phyloP scores from a whole-genome alignment of 2,113 vertebrate genomes.

The Amia ocellicauda region DNA sequence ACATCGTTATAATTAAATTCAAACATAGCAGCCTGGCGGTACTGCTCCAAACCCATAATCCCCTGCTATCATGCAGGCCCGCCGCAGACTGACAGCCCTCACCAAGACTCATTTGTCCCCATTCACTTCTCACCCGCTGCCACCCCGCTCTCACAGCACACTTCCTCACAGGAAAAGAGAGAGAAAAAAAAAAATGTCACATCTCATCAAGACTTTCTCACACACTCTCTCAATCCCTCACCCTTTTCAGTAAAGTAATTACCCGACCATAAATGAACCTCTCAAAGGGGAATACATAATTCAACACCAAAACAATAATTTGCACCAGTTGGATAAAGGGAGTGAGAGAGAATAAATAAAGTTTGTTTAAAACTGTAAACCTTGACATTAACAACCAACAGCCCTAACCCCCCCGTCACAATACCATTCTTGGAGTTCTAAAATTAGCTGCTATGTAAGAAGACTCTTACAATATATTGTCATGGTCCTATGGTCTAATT shows the following conservation, averaged over 20 bases:
- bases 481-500: too few species aligned
- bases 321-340: too few species aligned
- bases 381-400: constrained; percentile 13
- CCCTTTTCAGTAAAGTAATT: background rate
- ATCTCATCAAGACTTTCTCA: background rate
- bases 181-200: background rate
- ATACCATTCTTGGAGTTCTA: constrained; percentile 54
- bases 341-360: background rate
- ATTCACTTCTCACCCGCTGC: constrained; percentile 13
- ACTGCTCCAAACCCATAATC: constrained; percentile 30
- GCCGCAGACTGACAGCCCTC: constrained; percentile 36
- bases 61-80: constrained; percentile 31
- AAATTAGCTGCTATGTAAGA: constrained; percentile 42
- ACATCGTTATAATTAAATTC: constrained; percentile 45
- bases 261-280: too few species aligned
- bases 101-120: constrained; percentile 18
- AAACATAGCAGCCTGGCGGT: constrained; percentile 43
- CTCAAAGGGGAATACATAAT: background rate
- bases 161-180: background rate
- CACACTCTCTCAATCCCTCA: background rate
- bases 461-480: constrained; percentile 28
- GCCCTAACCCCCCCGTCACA: constrained; percentile 28
- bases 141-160: constrained; percentile 10
- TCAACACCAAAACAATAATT: too few species aligned
- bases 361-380: background rate